Conservation (phyloP, 2,113 vertebrate genomes). For the Charina bottae region DNA sequence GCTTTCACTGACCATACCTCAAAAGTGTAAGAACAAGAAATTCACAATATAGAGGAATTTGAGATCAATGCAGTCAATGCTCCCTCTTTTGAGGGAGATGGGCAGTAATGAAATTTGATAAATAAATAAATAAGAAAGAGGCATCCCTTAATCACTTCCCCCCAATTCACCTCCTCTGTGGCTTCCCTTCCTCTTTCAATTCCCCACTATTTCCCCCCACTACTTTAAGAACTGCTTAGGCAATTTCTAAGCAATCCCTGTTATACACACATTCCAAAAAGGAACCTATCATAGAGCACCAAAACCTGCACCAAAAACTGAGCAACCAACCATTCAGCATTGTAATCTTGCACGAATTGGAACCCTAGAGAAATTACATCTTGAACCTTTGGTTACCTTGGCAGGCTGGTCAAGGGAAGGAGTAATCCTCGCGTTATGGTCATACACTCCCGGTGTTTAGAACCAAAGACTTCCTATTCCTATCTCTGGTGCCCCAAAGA, state of each 20-base stretch:
- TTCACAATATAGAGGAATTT: neutral
- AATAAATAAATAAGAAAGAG: too few relatives aligned
- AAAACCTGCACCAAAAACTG: neutral
- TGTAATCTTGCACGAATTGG: neutral
- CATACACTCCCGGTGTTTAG: neutral
- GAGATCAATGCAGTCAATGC: neutral
- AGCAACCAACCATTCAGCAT: neutral
- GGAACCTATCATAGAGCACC: neutral
- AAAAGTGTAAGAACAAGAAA: neutral
- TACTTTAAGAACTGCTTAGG: neutral
- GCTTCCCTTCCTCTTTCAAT: neutral
- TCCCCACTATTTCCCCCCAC: neutral
- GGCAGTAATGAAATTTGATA: too few relatives aligned
- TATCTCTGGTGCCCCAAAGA: rapidly evolving
- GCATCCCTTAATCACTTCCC: neutral
- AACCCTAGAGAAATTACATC: neutral
- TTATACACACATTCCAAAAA: neutral
- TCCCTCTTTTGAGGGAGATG: too few relatives aligned
- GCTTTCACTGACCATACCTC: neutral
- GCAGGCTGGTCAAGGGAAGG: neutral
- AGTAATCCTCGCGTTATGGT: neutral
- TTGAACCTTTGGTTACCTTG: neutral
- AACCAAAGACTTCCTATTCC: neutral
- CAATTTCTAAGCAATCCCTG: neutral
- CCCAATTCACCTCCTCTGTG: neutral